phyloP scores from a whole-genome alignment of 1,140 invertebrate genomes.

The Halesus radiatus region DNA sequence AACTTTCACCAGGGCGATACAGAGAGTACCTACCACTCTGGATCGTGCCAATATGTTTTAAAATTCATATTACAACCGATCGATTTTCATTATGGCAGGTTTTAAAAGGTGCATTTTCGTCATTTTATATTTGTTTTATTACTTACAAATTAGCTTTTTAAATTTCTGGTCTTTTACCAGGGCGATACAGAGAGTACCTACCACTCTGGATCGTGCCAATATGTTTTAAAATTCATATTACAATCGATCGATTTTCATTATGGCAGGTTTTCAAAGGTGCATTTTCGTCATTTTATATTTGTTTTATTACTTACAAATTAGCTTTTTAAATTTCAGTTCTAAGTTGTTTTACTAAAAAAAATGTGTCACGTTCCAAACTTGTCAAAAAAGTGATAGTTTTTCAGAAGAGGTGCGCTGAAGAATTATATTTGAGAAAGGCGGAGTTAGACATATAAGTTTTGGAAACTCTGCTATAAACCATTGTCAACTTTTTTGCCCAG shows the following conservation, averaged over 20 bases:
- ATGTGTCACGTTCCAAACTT: no score
- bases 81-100: background rate
- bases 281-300: no score
- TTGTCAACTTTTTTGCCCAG: background rate
- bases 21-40: no score
- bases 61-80: background rate
- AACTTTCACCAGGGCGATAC: background rate
- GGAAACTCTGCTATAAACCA: background rate
- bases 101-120: no score
- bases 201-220: no score
- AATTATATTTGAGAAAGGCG: background rate
- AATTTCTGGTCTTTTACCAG: no score
- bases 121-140: no score
- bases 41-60: background rate
- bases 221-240: background rate
- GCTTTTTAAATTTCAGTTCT: no score
- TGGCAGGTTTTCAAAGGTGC: no score
- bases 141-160: no score
- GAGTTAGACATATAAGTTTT: background rate
- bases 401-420: background rate
- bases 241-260: background rate
- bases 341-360: no score
- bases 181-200: background rate
- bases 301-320: no score
- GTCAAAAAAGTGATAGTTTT: background rate